A percentile compares a stretch with the other conserved stretches of the same genome.
phyloP scores from a whole-genome alignment of 64 coral and sea anemone genomes.

The Acropora yongei region DNA sequence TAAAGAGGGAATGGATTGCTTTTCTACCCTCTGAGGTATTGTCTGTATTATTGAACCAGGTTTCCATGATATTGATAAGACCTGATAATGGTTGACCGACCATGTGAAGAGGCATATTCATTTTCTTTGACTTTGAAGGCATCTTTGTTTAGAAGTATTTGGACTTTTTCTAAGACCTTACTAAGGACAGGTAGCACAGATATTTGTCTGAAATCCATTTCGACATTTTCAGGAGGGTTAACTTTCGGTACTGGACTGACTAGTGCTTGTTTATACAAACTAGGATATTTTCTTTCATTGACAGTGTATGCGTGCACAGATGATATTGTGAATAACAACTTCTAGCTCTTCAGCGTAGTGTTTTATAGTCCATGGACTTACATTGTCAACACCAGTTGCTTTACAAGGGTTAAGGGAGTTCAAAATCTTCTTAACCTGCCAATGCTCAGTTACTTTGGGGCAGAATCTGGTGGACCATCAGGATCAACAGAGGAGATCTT shows the following conservation, averaged over 20 bases:
- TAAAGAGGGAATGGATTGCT: too few species aligned
- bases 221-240: neutral
- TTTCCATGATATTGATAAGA: neutral
- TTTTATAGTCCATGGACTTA: constrained; percentile 28
- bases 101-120: neutral
- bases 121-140: neutral
- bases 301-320: constrained; percentile 1
- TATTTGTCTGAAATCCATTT: constrained; percentile 4
- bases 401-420: constrained; percentile 34
- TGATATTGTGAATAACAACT: constrained; percentile 40
- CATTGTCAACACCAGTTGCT: constrained; percentile 38
- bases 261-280: constrained; percentile 37
- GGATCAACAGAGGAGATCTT: constrained; percentile 2
- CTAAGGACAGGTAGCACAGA: neutral
- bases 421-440: constrained; percentile 21
- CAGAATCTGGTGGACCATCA: neutral
- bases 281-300: constrained; percentile 42
- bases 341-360: constrained; percentile 36
- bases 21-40: neutral
- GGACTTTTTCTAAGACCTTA: neutral
- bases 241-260: constrained; percentile 28
- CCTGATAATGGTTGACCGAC: neutral
- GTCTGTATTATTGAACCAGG: neutral
- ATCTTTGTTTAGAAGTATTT: neutral
- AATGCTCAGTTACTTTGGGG: neutral